Evolutionary conservation across 2,113 vertebrate genomes (phyloP), one percentile per base, ranked within the genome.

Genomic region (Phylloscopus trochilus): DNA sequence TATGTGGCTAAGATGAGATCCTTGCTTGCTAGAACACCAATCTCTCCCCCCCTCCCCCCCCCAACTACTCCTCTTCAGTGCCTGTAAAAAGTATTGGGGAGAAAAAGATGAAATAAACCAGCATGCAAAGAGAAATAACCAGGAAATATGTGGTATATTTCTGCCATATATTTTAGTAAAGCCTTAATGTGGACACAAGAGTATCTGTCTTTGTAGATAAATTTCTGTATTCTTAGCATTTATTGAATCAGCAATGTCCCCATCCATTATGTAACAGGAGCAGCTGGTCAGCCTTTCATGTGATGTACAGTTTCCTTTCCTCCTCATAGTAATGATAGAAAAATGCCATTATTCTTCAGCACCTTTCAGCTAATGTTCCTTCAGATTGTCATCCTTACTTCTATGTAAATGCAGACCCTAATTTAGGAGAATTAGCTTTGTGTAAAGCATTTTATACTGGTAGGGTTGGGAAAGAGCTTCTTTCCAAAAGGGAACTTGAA

Each of bases 251-350:
- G 74, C 91, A 89, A 2, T 28, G 60, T 74, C 51, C 28, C 89
- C 73, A 93, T 93, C 74, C 44, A 39, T 83, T 86, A 74, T 64
- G 91, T 49, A 70, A 62, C 17, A 39, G 31, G 9, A 90, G 66
- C 87, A 89, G 77, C 95, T 91, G 94, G 87, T 89, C 94, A 92
- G 53, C 62, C 73, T 92, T 81, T 55, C 74, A 6, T 78, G 69
- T 84, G 69, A 93, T 33, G 56, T 60, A 73, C 46, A 70, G 62
- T 76, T 95, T 95, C 89, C 70, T 93, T 89, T 84, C 59, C 79
- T 90, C 87, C 92, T 91, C 37, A 21, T 11, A 58, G 67, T 31
- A 79, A 75, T 43, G n/a, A 73, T 4, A 79, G 53, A 93, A 87
- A 72, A 95, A 64, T 56, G 15, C 52, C 59, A 77, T 92, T 86